Percentiles rank a stretch among this genome's conserved stretches.
These are phyloP conservation scores for Platorchestia sp. DNA, from an alignment of 1,140 invertebrate genomes.

Conservation along the genomic window DNA sequence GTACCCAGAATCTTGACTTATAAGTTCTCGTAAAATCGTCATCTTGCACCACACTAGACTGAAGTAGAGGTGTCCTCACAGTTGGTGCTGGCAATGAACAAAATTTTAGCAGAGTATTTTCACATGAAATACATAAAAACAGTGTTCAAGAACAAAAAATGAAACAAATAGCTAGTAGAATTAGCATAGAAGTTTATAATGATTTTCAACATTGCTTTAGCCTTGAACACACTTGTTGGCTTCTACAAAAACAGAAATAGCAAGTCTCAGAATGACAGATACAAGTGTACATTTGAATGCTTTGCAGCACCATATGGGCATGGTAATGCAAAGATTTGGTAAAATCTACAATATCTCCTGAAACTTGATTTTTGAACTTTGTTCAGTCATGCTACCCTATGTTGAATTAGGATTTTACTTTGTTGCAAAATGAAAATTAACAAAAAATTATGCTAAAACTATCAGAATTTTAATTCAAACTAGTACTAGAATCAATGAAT, in stretches of 20 bases:
- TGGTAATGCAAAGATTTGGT: not conserved
- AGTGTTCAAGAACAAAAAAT: not conserved
- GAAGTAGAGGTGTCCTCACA: slow-evolving; percentile 15
- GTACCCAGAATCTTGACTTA: slow-evolving; percentile 49
- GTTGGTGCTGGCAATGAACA: not conserved
- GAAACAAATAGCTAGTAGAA: not conserved
- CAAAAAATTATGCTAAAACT: too few species aligned
- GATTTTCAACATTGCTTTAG: not conserved
- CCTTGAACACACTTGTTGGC: not conserved
- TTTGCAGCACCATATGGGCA: not conserved
- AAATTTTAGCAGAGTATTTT: not conserved
- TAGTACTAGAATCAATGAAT: too few species aligned
- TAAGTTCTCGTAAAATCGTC: slow-evolving; percentile 25
- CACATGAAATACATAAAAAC: not conserved
- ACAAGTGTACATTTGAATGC: not conserved
- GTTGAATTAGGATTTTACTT: too few species aligned
- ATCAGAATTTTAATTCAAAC: too few species aligned
- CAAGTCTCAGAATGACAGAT: not conserved
- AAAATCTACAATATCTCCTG: too few species aligned
- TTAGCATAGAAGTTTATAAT: not conserved
- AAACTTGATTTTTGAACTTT: too few species aligned
- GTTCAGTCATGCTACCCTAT: too few species aligned
- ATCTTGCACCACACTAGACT: not conserved
- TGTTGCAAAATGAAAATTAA: too few species aligned
- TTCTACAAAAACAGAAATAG: not conserved